Conservation (phyloP, 2,888 invertebrate species). For the Sisyra terminalis region DNA sequence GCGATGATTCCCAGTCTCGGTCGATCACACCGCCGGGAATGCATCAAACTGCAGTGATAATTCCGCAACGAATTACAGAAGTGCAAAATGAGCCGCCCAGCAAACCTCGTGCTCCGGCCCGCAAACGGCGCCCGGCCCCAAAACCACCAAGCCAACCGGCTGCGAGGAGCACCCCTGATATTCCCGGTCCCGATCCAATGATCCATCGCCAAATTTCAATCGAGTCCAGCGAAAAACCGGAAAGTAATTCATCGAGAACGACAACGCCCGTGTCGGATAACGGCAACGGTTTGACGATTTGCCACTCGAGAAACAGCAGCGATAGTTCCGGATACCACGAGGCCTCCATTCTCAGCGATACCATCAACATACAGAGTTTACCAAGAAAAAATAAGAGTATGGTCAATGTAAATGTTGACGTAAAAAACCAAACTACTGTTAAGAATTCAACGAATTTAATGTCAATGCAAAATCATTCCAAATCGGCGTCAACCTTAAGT, state of each 20-base stretch:
- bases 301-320: constrained; percentile 53
- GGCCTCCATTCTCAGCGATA: constrained; percentile 44
- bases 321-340: constrained; percentile 60
- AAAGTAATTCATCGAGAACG: constrained; percentile 11
- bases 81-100: constrained; percentile 20
- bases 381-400: constrained; percentile 5
- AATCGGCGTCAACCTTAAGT: constrained; percentile 25
- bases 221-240: constrained; percentile 14
- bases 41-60: constrained; percentile 14
- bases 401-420: constrained; percentile 3
- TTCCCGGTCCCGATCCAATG: constrained; percentile 13
- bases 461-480: constrained; percentile 24
- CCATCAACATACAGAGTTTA: constrained; percentile 25
- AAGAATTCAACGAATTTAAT: constrained; percentile 23
- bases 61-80: constrained; percentile 17
- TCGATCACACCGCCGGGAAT: constrained; percentile 26
- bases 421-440: constrained; percentile 8
- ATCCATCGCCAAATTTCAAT: constrained; percentile 9
- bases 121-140: constrained; percentile 39
- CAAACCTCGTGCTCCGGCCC: constrained; percentile 30
- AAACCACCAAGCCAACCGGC: constrained; percentile 28
- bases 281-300: constrained; percentile 29
- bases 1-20: constrained; percentile 34
- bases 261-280: constrained; percentile 12
- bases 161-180: constrained; percentile 6